Percentiles rank a stretch among this genome's conserved stretches.
These are phyloP conservation scores for Orthonevra nobilis DNA, from an alignment of 2,888 invertebrate genomes.

Conservation along the genomic window DNA sequence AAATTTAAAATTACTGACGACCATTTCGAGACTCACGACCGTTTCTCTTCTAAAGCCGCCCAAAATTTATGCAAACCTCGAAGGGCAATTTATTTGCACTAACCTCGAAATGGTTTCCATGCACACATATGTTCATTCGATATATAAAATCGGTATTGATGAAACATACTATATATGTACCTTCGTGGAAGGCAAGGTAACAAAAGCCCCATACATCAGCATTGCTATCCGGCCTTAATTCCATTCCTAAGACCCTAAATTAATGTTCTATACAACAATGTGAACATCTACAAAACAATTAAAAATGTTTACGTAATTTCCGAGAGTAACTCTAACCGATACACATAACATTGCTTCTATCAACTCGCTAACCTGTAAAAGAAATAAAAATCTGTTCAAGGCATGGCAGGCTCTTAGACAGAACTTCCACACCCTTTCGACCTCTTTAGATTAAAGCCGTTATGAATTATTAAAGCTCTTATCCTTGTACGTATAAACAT, in stretches of 20 bases:
- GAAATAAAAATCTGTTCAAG: slow-evolving; percentile 46
- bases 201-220: slow-evolving; percentile 37
- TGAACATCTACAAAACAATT: slow-evolving; percentile 54
- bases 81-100: slow-evolving; percentile 32
- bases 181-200: background rate
- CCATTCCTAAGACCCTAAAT: slow-evolving; percentile 42
- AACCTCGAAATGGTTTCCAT: too few relatives aligned
- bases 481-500: slow-evolving; percentile 47
- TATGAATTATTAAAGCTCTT: slow-evolving; percentile 68
- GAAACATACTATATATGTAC: background rate
- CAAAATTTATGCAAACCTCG: slow-evolving; percentile 26
- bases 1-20: background rate
- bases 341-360: slow-evolving; percentile 1
- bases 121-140: too few relatives aligned
- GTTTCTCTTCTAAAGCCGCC: background rate
- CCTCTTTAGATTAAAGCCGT: slow-evolving; percentile 67
- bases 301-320: slow-evolving; percentile 32
- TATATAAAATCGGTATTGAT: too few relatives aligned
- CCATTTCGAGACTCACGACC: too few relatives aligned
- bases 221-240: slow-evolving; percentile 39
- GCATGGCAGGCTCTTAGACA: slow-evolving; percentile 28
- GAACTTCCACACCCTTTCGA: slow-evolving; percentile 24
- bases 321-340: slow-evolving; percentile 23
- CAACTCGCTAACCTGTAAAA: background rate
- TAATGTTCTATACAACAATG: slow-evolving; percentile 42